Conservation (phyloP, 1,140 invertebrate species). For the Rhizoglyphus robini region DNA sequence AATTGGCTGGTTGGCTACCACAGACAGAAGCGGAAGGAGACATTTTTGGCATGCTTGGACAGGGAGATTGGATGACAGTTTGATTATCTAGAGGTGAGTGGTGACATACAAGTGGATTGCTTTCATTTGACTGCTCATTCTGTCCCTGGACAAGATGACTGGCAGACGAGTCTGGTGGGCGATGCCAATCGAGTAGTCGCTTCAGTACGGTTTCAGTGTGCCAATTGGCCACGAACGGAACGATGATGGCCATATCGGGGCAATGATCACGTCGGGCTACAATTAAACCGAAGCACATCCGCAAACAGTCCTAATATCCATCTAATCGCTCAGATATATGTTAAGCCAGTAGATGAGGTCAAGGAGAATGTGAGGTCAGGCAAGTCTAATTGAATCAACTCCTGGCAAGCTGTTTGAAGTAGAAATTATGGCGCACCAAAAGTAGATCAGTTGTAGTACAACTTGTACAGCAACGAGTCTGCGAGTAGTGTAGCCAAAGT, state of each 20-base stretch:
- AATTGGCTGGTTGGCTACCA: not conserved
- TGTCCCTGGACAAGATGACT: not conserved
- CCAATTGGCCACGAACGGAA: not conserved
- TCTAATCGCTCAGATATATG: conserved; percentile 9
- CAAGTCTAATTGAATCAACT: conserved; percentile 4
- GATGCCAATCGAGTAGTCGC: not conserved
- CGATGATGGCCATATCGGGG: not conserved
- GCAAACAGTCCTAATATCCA: conserved; percentile 2
- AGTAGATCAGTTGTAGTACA: conserved; percentile 3
- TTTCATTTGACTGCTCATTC: not conserved
- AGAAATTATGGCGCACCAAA: not conserved
- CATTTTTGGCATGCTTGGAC: conserved; percentile 4
- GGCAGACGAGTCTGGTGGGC: too few relatives aligned
- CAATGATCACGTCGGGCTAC: not conserved
- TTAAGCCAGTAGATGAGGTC: not conserved
- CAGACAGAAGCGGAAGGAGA: not conserved
- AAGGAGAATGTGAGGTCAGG: not conserved
- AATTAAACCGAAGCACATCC: not conserved
- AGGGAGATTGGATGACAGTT: conserved; percentile 3
- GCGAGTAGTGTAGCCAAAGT: not conserved
- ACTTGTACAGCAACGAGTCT: not conserved
- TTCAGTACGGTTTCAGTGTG: not conserved
- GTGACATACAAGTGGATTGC: not conserved
- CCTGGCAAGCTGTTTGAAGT: not conserved
- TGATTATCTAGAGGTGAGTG: not conserved